Evolutionary conservation across 2,797 vertebrate species (phyloP).

Genomic region (Otolemur crassicaudatus): DNA sequence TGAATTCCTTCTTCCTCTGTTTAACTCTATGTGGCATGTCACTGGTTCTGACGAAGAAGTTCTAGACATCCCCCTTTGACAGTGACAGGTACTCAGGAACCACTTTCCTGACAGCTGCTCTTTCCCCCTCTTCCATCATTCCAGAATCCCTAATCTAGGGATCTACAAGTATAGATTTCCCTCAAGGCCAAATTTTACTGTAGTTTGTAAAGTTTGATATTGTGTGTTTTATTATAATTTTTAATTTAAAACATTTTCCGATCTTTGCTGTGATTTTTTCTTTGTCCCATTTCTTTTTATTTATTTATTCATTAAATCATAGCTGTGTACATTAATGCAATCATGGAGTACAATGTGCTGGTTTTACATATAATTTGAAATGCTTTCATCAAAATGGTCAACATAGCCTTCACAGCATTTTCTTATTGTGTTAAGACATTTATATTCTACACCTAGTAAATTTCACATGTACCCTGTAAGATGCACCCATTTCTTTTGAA

Average conservation of each 20-base stretch:
- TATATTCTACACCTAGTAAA: too few relatives aligned
- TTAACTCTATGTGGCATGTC: background rate
- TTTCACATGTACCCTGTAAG: too few relatives aligned
- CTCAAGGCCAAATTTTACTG: background rate
- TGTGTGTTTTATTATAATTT: background rate
- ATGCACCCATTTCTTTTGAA: background rate
- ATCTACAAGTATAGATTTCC: background rate
- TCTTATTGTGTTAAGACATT: too few relatives aligned
- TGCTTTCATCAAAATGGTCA: too few relatives aligned
- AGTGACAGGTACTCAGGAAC: background rate
- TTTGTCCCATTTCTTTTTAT: background rate
- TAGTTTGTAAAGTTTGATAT: background rate
- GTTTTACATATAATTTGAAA: too few relatives aligned
- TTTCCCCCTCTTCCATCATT: background rate
- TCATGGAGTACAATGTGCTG: too few relatives aligned
- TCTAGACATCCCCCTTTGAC: background rate
- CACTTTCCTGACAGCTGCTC: background rate
- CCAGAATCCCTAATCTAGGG: background rate
- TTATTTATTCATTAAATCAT: too few relatives aligned
- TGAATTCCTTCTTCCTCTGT: background rate
- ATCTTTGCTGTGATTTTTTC: background rate
- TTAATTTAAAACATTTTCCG: background rate
- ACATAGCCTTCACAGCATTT: too few relatives aligned
- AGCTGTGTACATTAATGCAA: too few relatives aligned
- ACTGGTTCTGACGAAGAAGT: background rate